Conservation (phyloP, 2,888 invertebrate genomes). For the Cetonia aurata region DNA sequence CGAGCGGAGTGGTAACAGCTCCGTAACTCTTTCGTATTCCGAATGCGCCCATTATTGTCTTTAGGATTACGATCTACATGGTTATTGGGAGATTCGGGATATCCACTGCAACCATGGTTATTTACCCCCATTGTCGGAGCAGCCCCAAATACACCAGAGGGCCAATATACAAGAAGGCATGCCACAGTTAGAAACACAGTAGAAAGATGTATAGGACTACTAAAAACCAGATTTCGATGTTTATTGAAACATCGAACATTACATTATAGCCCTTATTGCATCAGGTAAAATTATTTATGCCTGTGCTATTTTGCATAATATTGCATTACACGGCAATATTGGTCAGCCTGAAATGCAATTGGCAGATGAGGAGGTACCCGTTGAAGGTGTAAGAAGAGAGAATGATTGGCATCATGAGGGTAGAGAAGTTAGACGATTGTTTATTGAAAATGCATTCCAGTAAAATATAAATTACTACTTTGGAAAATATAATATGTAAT, state of each 20-base stretch:
- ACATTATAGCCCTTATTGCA: background rate
- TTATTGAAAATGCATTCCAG: background rate
- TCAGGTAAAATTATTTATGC: constrained; percentile 1
- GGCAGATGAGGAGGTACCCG: background rate
- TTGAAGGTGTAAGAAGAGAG: constrained; percentile 4
- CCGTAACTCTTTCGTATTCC: no score
- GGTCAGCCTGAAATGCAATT: background rate
- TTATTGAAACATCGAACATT: background rate
- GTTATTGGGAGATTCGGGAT: no score
- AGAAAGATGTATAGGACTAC: background rate
- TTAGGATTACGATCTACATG: background rate
- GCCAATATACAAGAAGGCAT: constrained; percentile 7
- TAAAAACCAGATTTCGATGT: constrained; percentile 5
- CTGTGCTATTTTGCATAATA: constrained; percentile 8
- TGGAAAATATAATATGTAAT: no score
- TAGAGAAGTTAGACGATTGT: background rate
- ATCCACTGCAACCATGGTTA: constrained; percentile 1
- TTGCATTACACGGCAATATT: constrained; percentile 2
- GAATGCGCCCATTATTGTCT: no score
- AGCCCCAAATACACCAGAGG: constrained; percentile 10
- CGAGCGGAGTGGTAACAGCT: no score
- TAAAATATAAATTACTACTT: background rate
- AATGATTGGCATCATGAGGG: background rate
- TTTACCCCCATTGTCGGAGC: background rate
- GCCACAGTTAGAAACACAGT: background rate